Conservation (phyloP, 1,140 invertebrate genomes). For the Orius laevigatus region DNA sequence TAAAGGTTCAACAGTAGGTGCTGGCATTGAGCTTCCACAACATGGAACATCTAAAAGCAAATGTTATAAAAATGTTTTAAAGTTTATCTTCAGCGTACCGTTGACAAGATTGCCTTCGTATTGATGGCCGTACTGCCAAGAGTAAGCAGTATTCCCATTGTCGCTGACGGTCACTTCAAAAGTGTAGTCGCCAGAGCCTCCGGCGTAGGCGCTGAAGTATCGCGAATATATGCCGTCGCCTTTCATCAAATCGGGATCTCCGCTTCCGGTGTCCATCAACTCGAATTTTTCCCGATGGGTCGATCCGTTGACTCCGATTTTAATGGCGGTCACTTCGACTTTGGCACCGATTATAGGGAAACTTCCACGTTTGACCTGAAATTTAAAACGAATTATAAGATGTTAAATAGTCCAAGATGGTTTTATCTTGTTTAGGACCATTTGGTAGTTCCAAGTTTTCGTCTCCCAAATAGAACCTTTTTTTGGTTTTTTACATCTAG, state of each 20-base stretch:
- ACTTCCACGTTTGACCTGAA: conserved; percentile 33
- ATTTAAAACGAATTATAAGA: neutral
- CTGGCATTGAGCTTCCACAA: conserved; percentile 31
- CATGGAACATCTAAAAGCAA: conserved; percentile 25
- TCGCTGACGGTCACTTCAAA: conserved; percentile 31
- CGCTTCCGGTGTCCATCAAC: conserved; percentile 40
- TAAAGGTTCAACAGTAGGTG: conserved; percentile 27
- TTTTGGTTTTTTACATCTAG: no score
- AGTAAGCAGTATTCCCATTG: conserved; percentile 34
- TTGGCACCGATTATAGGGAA: conserved; percentile 33
- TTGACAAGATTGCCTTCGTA: conserved; percentile 6
- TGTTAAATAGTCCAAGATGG: neutral
- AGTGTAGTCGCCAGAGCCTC: conserved; percentile 32
- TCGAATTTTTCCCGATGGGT: conserved; percentile 30
- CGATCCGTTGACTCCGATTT: conserved; percentile 27
- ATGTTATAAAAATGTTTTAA: neutral
- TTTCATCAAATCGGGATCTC: conserved; percentile 45
- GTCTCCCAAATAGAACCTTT: neutral
- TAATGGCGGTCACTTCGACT: conserved; percentile 32
- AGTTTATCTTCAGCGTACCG: neutral
- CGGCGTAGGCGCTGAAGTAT: conserved; percentile 36
- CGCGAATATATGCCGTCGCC: conserved; percentile 48
- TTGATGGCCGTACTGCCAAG: conserved; percentile 22
- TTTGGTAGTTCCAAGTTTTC: no score
- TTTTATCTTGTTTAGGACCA: neutral